Conservation (phyloP, 1,140 invertebrate species). For the Melipona quadrifasciata region DNA sequence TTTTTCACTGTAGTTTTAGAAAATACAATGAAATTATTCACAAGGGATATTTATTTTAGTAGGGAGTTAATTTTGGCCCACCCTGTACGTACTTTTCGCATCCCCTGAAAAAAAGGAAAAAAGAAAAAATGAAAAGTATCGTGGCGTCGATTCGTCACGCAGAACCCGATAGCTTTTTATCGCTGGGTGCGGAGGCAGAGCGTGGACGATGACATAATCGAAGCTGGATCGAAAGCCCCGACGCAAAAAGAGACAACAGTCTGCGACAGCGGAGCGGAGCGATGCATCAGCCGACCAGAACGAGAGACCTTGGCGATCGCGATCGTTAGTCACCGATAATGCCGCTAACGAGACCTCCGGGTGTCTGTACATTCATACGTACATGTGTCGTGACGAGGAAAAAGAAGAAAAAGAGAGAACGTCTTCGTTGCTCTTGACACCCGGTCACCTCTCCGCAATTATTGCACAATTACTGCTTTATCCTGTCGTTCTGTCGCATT, state of each 20-base stretch:
- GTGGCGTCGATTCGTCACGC: too few species aligned
- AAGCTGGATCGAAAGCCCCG: neutral
- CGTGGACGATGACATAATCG: neutral
- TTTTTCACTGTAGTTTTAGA: too few species aligned
- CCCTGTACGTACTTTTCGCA: too few species aligned
- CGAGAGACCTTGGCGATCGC: conserved; percentile 62
- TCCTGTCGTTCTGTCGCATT: neutral
- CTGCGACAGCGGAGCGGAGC: neutral
- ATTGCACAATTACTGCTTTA: conserved; percentile 48
- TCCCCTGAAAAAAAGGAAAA: too few species aligned
- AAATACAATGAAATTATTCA: too few species aligned
- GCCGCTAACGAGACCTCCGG: conserved; percentile 68
- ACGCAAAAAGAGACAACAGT: neutral
- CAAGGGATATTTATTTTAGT: too few species aligned
- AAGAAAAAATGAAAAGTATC: too few species aligned
- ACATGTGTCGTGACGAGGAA: neutral
- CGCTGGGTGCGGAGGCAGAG: too few species aligned
- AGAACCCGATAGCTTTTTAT: too few species aligned
- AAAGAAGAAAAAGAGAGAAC: neutral
- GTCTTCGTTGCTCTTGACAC: conserved; percentile 65
- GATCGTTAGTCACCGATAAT: conserved; percentile 71
- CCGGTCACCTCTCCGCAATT: conserved; percentile 38
- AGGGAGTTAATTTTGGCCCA: too few species aligned
- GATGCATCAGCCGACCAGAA: neutral
- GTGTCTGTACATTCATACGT: neutral